Conservation (phyloP, 2,113 vertebrate genomes). For the Phalacrocorax brasilianus region DNA sequence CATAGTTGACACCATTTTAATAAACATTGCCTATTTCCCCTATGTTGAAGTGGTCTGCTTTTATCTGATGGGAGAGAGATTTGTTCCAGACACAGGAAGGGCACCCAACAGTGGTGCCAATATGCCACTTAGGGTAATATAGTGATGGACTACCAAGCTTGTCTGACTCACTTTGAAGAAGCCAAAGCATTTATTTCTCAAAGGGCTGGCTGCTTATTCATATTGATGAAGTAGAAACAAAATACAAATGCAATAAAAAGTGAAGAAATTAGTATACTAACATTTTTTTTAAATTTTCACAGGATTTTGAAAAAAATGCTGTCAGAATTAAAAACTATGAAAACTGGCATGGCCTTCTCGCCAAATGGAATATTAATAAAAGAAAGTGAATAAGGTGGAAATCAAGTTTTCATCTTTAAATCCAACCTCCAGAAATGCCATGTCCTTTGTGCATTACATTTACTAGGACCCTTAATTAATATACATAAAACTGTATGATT, state of each 20-base stretch:
- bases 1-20: constrained; percentile 1
- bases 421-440: not conserved
- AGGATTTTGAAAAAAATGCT: not conserved
- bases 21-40: not conserved
- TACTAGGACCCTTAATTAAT: not conserved
- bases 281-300: not conserved
- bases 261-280: not conserved
- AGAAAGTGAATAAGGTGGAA: not conserved
- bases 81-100: not conserved
- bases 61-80: not conserved
- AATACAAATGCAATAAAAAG: not conserved
- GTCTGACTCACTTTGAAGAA: not conserved
- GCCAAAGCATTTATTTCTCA: not conserved
- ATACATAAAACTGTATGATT: not conserved
- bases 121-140: not conserved
- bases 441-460: not conserved
- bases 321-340: not conserved
- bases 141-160: not conserved
- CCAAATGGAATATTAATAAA: not conserved
- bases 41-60: not conserved
- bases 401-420: not conserved
- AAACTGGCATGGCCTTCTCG: not conserved
- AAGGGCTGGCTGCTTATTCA: not conserved
- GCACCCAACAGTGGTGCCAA: constrained; percentile 1
- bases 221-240: not conserved